These are phyloP conservation scores for Eulemur macaco DNA, from an alignment of 2,113 vertebrate species.

Conservation along the genomic window DNA sequence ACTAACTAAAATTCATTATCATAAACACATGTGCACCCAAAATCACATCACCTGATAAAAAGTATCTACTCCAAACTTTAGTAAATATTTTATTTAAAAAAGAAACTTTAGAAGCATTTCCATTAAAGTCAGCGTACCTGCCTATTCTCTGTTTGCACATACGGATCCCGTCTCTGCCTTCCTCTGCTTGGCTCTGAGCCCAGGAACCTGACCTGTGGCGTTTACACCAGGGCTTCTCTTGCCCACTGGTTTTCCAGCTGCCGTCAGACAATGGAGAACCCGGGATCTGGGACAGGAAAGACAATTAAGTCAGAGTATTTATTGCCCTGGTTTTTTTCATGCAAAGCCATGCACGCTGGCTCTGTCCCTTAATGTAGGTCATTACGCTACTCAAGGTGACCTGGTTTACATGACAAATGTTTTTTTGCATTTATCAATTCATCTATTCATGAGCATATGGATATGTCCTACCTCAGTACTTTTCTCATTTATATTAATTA, in stretches of 20 bases:
- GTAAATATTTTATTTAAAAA: not conserved
- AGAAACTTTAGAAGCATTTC: not conserved
- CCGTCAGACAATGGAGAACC: not conserved
- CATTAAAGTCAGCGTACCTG: not conserved
- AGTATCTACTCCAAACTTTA: not conserved
- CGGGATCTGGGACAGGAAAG: not conserved
- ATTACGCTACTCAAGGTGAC: not conserved
- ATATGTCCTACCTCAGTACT: not conserved
- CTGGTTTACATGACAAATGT: not conserved
- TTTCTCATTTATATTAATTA: not conserved
- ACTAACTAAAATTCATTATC: not conserved
- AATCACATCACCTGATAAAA: not conserved
- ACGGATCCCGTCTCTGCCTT: not conserved
- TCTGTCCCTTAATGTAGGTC: not conserved
- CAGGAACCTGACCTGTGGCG: not conserved
- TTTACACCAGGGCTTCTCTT: not conserved
- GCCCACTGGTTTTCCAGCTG: not conserved
- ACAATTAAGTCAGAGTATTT: not conserved
- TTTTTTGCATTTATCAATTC: not conserved
- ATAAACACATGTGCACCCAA: not conserved
- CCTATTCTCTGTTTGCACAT: not conserved
- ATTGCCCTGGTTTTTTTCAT: not conserved
- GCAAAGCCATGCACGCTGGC: not conserved
- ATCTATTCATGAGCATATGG: not conserved
- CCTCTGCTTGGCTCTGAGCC: not conserved